These are phyloP conservation scores for Tragelaphus eurycerus DNA, from an alignment of 2,797 vertebrate genomes.

Conservation along the genomic window DNA sequence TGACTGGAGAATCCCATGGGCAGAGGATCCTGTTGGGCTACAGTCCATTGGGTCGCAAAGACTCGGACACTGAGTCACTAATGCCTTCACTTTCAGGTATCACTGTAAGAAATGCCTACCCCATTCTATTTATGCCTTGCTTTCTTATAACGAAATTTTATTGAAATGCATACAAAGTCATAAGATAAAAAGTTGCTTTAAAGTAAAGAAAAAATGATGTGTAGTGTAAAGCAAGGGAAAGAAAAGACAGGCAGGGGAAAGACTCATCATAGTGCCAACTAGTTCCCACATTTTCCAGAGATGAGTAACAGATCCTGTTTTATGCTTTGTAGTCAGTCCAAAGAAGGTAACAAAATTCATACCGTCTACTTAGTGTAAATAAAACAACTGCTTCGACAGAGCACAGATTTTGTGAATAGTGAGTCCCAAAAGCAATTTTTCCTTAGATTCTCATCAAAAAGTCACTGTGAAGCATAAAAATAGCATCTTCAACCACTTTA, in stretches of 20 bases:
- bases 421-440: not conserved
- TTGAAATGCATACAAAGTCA: not conserved
- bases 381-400: not conserved
- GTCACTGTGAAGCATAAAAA: slow-evolving; percentile 9
- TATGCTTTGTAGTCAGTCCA: not conserved
- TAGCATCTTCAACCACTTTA: not conserved
- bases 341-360: not conserved
- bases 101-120: not conserved
- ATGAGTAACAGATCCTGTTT: not conserved
- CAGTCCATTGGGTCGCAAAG: not conserved
- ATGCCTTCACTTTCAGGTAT: not conserved
- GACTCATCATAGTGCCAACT: not conserved
- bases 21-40: not conserved
- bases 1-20: not conserved
- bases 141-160: not conserved
- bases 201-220: not conserved
- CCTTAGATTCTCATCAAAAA: not conserved
- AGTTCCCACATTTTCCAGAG: not conserved
- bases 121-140: not conserved
- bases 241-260: not conserved
- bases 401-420: not conserved
- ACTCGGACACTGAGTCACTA: too few species aligned
- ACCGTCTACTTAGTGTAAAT: not conserved
- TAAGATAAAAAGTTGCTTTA: not conserved
- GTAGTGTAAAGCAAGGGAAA: not conserved